Conservation (phyloP, 2,113 vertebrate species). For the Hippolais icterina region DNA sequence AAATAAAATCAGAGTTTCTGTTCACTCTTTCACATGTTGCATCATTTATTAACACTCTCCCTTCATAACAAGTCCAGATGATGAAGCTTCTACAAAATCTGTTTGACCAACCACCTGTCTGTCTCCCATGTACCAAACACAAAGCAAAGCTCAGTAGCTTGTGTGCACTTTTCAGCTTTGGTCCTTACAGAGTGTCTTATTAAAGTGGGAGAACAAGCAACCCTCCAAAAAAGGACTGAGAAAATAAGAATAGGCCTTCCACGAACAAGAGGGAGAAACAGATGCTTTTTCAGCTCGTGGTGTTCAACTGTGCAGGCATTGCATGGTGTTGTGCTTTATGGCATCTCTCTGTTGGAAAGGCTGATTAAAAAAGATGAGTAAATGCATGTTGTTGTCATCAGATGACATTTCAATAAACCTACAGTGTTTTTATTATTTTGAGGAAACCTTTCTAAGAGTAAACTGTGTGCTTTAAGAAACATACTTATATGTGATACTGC, state of each 20-base stretch:
- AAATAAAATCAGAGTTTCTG: not conserved
- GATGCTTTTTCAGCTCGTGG: not conserved
- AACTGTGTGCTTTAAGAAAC: not conserved
- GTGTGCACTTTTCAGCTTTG: not conserved
- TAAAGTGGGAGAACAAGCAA: not conserved
- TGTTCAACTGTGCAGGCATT: not conserved
- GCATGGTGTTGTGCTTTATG: not conserved
- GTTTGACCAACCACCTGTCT: not conserved
- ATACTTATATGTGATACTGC: not conserved
- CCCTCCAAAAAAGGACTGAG: not conserved
- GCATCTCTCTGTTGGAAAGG: not conserved
- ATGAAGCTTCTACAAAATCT: not conserved
- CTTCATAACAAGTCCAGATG: not conserved
- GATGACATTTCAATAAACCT: not conserved
- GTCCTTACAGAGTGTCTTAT: not conserved
- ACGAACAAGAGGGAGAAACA: not conserved
- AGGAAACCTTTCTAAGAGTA: not conserved
- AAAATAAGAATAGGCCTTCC: not conserved
- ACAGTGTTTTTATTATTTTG: not conserved
- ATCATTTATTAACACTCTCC: not conserved
- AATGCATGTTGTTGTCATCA: not conserved
- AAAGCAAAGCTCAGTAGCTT: not conserved
- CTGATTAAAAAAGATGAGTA: conserved; percentile 3
- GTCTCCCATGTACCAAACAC: not conserved
- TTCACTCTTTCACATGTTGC: not conserved